Evolutionary conservation across 2,797 vertebrate species (phyloP).

Genomic region (Lutjanus campechanus): DNA sequence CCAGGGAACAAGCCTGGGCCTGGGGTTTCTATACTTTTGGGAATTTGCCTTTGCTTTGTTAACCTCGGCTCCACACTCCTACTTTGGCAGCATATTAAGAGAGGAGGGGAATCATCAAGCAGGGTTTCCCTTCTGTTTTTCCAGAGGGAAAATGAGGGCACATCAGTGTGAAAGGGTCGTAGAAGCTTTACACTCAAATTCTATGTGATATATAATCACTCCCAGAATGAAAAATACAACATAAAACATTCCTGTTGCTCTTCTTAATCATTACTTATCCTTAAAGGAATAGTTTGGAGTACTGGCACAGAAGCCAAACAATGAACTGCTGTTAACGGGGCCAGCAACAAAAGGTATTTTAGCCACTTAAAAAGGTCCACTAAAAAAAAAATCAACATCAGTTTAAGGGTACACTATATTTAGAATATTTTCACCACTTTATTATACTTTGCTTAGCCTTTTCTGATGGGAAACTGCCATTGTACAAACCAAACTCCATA

Average conservation of each 20-base stretch:
- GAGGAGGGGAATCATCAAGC: slow-evolving; percentile 36
- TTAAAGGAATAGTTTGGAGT: too few species aligned
- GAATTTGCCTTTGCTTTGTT: slow-evolving; percentile 71
- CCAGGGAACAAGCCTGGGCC: slow-evolving; percentile 81
- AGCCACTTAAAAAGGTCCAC: too few species aligned
- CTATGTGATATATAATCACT: slow-evolving; percentile 5
- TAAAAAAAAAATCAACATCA: too few species aligned
- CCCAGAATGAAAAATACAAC: neutral
- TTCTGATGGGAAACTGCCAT: too few species aligned
- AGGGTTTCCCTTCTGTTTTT: slow-evolving; percentile 34
- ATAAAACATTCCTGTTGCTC: neutral
- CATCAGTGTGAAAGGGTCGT: neutral
- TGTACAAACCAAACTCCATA: too few species aligned
- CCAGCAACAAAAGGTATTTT: too few species aligned
- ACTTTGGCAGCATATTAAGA: slow-evolving; percentile 52
- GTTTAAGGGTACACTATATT: too few species aligned
- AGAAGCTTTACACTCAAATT: neutral
- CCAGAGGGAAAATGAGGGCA: slow-evolving; percentile 44
- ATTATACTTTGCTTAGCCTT: too few species aligned
- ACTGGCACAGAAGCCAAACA: too few species aligned
- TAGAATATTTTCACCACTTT: too few species aligned
- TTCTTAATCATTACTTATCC: slow-evolving; percentile 5
- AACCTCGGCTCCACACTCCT: slow-evolving; percentile 46
- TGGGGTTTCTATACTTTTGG: slow-evolving; percentile 68
- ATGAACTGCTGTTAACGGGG: too few species aligned